Evolutionary conservation across 2,888 invertebrate genomes (phyloP).

Genomic region (Epsilonema sp.): DNA sequence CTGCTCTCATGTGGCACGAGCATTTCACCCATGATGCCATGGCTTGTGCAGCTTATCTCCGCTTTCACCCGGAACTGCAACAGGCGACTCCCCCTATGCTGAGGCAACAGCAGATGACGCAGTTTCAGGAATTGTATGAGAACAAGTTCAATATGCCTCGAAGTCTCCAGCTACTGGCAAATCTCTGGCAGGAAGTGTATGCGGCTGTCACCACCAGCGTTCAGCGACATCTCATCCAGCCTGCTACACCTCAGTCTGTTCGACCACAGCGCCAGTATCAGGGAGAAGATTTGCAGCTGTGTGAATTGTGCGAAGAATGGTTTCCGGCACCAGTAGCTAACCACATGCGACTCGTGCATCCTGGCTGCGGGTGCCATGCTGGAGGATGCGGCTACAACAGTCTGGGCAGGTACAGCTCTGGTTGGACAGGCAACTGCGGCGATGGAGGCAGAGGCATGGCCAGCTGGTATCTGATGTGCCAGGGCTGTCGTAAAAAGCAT

Average conservation of each 20-base stretch:
- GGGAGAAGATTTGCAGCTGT: slow-evolving; percentile 37
- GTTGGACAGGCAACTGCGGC: slow-evolving; percentile 71
- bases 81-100: background rate
- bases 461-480: slow-evolving; percentile 80
- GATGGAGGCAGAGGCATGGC: slow-evolving; percentile 54
- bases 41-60: slow-evolving; percentile 85
- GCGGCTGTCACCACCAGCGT: slow-evolving; percentile 40
- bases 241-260: slow-evolving; percentile 36
- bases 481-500: slow-evolving; percentile 62
- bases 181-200: slow-evolving; percentile 62
- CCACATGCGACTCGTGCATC: slow-evolving; percentile 72
- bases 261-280: background rate
- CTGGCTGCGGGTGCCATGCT: slow-evolving; percentile 68
- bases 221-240: slow-evolving; percentile 42
- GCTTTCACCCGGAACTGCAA: slow-evolving; percentile 43
- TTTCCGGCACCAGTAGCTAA: slow-evolving; percentile 54
- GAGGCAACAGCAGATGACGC: no score
- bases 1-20: slow-evolving; percentile 90
- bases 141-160: slow-evolving; percentile 45
- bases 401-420: slow-evolving; percentile 61
- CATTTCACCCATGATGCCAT: slow-evolving; percentile 91
- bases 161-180: slow-evolving; percentile 63
- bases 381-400: slow-evolving; percentile 78
- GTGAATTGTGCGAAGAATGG: slow-evolving; percentile 61
- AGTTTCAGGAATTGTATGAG: no score